phyloP scores from a whole-genome alignment of 2,888 invertebrate species.

The Lasioglossum villosulum region DNA sequence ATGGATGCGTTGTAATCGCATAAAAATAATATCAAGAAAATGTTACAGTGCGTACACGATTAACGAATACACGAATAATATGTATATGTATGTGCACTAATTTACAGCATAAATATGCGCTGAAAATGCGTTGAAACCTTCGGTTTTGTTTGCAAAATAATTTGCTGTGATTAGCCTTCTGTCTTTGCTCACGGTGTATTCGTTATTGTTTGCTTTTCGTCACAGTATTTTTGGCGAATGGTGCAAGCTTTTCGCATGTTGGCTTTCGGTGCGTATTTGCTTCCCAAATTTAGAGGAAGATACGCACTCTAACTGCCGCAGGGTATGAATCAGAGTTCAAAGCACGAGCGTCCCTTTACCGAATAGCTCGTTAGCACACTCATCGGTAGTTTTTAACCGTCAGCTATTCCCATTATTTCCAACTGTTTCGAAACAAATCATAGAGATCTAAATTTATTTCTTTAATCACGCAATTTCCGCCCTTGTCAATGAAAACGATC shows the following conservation, averaged over 20 bases:
- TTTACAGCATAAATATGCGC: neutral
- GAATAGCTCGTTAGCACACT: neutral
- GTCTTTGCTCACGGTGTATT: neutral
- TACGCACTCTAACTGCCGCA: neutral
- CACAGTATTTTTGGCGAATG: neutral
- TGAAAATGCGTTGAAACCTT: neutral
- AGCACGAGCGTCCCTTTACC: neutral
- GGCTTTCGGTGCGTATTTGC: slow-evolving; percentile 3
- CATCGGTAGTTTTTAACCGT: slow-evolving; percentile 10
- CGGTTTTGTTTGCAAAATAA: neutral
- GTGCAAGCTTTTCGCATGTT: neutral
- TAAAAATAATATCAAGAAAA: neutral
- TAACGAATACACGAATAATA: neutral
- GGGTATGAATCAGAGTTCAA: slow-evolving; percentile 5
- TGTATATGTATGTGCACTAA: neutral
- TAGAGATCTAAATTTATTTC: neutral
- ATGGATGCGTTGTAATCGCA: neutral
- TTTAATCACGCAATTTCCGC: neutral
- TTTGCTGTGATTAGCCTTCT: neutral
- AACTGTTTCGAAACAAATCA: neutral
- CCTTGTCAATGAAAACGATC: neutral
- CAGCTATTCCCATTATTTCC: neutral
- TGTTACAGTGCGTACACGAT: neutral
- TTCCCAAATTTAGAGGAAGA: slow-evolving; percentile 13
- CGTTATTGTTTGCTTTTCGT: neutral